Conservation (phyloP, 2,113 vertebrate genomes). For the Coryphaenoides rupestris region DNA sequence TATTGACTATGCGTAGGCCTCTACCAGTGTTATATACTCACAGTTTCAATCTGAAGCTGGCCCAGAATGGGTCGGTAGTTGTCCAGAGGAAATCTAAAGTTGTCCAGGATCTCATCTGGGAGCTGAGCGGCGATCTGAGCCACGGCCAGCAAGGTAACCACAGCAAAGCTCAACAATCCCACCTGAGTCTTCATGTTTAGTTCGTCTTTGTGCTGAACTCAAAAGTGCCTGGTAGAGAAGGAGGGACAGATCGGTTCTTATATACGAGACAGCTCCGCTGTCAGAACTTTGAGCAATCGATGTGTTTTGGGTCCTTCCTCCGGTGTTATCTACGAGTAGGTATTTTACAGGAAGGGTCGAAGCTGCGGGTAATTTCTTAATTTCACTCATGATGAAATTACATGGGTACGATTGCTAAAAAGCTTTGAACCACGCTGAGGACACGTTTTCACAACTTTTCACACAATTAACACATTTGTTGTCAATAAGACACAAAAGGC, state of each 20-base stretch:
- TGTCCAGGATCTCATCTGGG: too few species aligned
- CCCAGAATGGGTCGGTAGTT: conserved; percentile 10
- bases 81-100: background rate
- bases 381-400: too few species aligned
- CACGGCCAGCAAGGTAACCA: background rate
- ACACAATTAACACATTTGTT: too few species aligned
- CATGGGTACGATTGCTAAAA: too few species aligned
- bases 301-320: background rate
- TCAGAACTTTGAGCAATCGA: background rate
- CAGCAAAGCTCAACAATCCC: background rate
- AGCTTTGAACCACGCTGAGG: too few species aligned
- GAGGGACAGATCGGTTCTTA: background rate
- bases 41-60: conserved; percentile 7
- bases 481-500: too few species aligned
- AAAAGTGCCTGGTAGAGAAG: background rate
- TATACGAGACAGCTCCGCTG: background rate
- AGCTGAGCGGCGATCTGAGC: background rate
- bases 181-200: conserved; percentile 5
- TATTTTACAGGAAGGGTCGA: too few species aligned
- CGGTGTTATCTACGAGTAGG: background rate
- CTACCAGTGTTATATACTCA: background rate
- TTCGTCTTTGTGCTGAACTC: too few species aligned
- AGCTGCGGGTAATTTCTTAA: too few species aligned
- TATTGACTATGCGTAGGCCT: too few species aligned
- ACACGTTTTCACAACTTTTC: too few species aligned